Evolutionary conservation across 2,888 invertebrate genomes (phyloP).

Genomic region (Adelphocoris suturalis): DNA sequence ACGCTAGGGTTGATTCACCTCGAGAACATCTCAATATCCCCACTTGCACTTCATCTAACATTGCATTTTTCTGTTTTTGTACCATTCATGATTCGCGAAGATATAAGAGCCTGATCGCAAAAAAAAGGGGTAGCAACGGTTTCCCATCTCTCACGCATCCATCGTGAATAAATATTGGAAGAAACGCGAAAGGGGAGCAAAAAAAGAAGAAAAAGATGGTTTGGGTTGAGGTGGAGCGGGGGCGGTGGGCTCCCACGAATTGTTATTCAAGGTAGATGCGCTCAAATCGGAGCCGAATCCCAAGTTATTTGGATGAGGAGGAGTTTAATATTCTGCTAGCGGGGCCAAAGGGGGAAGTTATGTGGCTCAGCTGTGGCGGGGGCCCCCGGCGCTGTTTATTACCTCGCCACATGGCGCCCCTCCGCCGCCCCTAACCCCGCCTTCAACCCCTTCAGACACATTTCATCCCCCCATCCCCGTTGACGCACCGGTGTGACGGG

Average conservation of each 20-base stretch:
- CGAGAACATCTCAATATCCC: too few relatives aligned
- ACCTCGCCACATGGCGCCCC: slow-evolving; percentile 65
- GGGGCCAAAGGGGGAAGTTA: slow-evolving; percentile 54
- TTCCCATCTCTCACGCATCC: too few relatives aligned
- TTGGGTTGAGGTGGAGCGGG: not conserved
- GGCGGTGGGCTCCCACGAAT: slow-evolving; percentile 25
- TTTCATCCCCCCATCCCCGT: slow-evolving; percentile 50
- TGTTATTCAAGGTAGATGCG: slow-evolving; percentile 70
- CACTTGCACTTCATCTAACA: too few relatives aligned
- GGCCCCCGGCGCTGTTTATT: slow-evolving; percentile 68
- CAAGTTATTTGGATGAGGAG: slow-evolving; percentile 70
- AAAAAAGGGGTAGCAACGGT: too few relatives aligned
- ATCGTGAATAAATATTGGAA: slow-evolving; percentile 21
- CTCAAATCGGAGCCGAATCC: slow-evolving; percentile 70
- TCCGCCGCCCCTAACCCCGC: slow-evolving; percentile 29
- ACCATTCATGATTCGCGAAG: too few relatives aligned
- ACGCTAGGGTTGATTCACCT: too few relatives aligned
- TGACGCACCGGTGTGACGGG: slow-evolving; percentile 42
- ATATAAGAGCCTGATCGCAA: too few relatives aligned
- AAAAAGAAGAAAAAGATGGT: not conserved
- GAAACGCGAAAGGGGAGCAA: slow-evolving; percentile 19
- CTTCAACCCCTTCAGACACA: slow-evolving; percentile 46
- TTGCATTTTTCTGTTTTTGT: too few relatives aligned
- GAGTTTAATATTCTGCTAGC: slow-evolving; percentile 65
- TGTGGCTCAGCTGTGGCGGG: slow-evolving; percentile 66